Evolutionary conservation across 1,140 invertebrate species (phyloP).

Genomic region (Stegodyphus mimosarum): DNA sequence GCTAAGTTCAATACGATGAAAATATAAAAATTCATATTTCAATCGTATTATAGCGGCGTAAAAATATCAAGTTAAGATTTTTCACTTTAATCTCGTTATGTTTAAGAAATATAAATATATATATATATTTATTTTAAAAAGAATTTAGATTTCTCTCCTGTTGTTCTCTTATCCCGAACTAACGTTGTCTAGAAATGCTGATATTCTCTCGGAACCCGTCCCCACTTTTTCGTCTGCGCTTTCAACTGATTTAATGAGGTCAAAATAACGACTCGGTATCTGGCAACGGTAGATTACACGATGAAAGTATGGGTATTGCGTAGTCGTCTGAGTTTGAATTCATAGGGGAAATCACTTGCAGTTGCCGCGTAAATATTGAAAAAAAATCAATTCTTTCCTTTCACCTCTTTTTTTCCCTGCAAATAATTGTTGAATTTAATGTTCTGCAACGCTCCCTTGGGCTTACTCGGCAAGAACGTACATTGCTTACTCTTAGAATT

Average conservation of each 20-base stretch:
- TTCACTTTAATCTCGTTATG: too few relatives aligned
- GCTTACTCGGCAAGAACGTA: background rate
- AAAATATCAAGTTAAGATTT: background rate
- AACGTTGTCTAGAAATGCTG: too few relatives aligned
- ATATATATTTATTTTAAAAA: too few relatives aligned
- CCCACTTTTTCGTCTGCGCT: too few relatives aligned
- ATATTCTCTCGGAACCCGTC: too few relatives aligned
- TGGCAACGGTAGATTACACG: slow-evolving; percentile 2
- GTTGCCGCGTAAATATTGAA: slow-evolving; percentile 10
- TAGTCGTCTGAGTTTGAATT: background rate
- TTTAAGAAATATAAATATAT: too few relatives aligned
- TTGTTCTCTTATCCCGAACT: too few relatives aligned
- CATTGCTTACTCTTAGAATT: too few relatives aligned
- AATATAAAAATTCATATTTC: background rate
- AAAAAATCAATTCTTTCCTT: background rate
- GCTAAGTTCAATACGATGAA: too few relatives aligned
- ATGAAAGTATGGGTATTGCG: background rate
- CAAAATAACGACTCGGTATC: background rate
- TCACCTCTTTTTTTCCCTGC: background rate
- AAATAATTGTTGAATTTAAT: slow-evolving; percentile 19
- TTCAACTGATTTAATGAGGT: background rate
- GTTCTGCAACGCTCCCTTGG: slow-evolving; percentile 8
- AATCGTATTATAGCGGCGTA: background rate
- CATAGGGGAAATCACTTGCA: slow-evolving; percentile 1
- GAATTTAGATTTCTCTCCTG: too few relatives aligned